phyloP scores from a whole-genome alignment of 2,113 vertebrate genomes.

The Lamprotornis superbus region DNA sequence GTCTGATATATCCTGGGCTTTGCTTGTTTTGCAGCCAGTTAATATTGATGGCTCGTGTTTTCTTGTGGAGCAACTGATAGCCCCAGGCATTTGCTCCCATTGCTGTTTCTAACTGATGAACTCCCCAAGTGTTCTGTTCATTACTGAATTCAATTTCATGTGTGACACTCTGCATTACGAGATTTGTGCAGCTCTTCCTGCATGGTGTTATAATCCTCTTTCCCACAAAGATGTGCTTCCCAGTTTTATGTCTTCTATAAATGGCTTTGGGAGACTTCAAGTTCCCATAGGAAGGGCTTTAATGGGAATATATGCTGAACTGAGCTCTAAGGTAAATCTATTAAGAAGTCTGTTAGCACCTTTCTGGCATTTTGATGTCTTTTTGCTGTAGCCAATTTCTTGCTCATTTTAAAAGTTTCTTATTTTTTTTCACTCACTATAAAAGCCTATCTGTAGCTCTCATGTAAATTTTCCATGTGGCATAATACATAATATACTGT shows the following conservation, averaged over 20 bases:
- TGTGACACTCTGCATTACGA: slow-evolving; percentile 6
- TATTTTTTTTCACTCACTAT: background rate
- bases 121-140: background rate
- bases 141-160: background rate
- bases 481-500: background rate
- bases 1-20: background rate
- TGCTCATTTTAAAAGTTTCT: background rate
- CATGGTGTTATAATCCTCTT: background rate
- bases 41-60: background rate
- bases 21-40: background rate
- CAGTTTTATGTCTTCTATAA: background rate
- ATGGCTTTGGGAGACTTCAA: background rate
- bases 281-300: background rate
- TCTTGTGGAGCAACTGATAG: background rate
- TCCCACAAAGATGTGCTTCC: background rate
- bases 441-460: background rate
- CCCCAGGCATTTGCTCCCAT: background rate
- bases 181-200: slow-evolving; percentile 19
- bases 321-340: background rate
- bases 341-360: background rate
- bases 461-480: background rate
- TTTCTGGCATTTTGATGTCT: background rate
- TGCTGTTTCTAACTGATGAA: background rate
- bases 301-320: background rate
- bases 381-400: background rate